Evolutionary conservation across 2,113 vertebrate species (phyloP).

Genomic region (Hassar affinis): DNA sequence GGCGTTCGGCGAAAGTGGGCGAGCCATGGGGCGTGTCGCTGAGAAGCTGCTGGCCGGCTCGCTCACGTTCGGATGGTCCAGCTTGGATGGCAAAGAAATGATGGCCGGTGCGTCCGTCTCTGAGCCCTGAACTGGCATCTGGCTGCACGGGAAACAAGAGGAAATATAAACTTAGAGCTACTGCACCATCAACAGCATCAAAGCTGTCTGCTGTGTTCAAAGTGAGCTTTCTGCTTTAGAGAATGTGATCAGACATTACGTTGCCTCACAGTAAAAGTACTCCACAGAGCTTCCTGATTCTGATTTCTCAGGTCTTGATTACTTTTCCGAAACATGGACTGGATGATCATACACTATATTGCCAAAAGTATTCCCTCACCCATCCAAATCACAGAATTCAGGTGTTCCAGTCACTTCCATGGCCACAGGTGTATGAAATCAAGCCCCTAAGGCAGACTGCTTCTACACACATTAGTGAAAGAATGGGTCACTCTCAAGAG

Average conservation of each 20-base stretch:
- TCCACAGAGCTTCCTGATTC: no score
- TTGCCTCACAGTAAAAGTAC: not conserved
- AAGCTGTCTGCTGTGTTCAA: not conserved
- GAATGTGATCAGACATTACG: not conserved
- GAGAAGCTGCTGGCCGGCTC: conserved; percentile 61
- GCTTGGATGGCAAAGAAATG: conserved; percentile 61
- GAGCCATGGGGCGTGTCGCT: conserved; percentile 10
- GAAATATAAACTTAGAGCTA: not conserved
- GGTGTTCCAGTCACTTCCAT: no score
- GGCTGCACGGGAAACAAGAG: conserved; percentile 69
- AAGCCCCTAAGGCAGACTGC: no score
- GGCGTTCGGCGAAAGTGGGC: conserved; percentile 61
- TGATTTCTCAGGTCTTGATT: no score
- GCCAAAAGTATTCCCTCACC: no score
- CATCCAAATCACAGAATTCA: no score
- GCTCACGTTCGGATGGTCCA: conserved; percentile 51
- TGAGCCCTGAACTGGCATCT: conserved; percentile 69
- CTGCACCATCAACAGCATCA: not conserved
- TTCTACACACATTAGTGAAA: no score
- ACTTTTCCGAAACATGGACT: no score
- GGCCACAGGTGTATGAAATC: no score
- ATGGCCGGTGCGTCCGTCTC: conserved; percentile 62
- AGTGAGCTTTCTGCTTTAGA: not conserved
- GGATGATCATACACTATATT: no score
- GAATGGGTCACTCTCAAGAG: no score